Percentiles rank a stretch among this genome's conserved stretches.
phyloP scores from a whole-genome alignment of 2,797 vertebrate species.

The Urophycis tenuis region DNA sequence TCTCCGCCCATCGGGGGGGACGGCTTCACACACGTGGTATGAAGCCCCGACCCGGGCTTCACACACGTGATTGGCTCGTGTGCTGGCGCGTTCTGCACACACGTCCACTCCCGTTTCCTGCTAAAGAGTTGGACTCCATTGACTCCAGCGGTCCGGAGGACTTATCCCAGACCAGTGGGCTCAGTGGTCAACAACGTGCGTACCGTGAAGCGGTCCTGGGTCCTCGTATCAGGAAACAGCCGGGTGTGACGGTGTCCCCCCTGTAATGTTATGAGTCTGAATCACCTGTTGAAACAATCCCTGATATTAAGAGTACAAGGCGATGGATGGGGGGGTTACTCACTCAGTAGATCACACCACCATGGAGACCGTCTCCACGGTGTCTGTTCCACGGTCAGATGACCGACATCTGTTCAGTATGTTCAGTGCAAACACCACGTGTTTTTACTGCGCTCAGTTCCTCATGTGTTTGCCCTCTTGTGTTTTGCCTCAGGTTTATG shows the following conservation, averaged over 20 bases:
- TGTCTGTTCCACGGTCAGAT: neutral
- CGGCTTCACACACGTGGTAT: neutral
- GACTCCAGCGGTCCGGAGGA: neutral
- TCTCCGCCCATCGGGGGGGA: too few species aligned
- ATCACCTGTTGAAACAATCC: neutral
- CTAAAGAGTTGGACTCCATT: neutral
- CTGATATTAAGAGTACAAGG: neutral
- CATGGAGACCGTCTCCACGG: too few species aligned
- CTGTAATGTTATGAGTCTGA: neutral
- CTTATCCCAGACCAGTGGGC: too few species aligned
- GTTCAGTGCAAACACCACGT: neutral
- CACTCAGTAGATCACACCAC: neutral
- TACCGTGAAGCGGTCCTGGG: too few species aligned
- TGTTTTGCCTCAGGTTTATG: conserved; percentile 85
- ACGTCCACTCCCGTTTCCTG: too few species aligned
- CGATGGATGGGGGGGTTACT: neutral
- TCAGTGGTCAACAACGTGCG: too few species aligned
- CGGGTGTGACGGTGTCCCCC: neutral
- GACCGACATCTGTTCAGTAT: neutral
- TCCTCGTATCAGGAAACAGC: neutral
- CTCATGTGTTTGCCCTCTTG: conserved; percentile 49
- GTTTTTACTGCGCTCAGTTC: neutral
- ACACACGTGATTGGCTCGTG: too few species aligned
- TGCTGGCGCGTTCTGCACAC: too few species aligned
- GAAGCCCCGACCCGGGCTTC: too few species aligned